Conservation (phyloP, 2,113 vertebrate genomes). For the Cavia aperea region DNA sequence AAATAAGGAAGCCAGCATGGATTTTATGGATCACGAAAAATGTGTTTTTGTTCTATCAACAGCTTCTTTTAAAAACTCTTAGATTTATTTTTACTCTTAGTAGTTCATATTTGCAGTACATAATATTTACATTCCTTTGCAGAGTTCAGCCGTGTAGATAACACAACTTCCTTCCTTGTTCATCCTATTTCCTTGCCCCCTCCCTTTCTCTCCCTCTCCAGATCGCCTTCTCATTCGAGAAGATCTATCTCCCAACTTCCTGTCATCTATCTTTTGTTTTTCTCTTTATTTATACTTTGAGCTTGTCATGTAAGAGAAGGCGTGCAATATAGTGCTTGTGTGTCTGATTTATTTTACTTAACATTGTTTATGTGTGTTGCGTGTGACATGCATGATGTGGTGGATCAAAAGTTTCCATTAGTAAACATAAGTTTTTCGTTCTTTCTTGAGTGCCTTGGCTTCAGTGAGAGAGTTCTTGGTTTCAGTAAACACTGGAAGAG, state of each 20-base stretch:
- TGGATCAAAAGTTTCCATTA: background rate
- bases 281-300: background rate
- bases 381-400: background rate
- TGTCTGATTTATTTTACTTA: background rate
- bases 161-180: background rate
- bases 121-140: background rate
- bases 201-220: background rate
- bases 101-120: background rate
- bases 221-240: background rate
- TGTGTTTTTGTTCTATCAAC: background rate
- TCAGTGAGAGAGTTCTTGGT: background rate
- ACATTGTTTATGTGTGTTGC: background rate
- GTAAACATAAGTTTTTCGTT: background rate
- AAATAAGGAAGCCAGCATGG: background rate
- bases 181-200: background rate
- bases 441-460: background rate
- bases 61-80: background rate
- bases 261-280: background rate
- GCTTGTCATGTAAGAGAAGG: background rate
- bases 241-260: background rate
- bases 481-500: background rate
- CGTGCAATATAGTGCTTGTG: background rate
- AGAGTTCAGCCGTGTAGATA: background rate
- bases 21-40: background rate
- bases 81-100: background rate